Percentiles rank a stretch among this genome's conserved stretches.
phyloP scores from a whole-genome alignment of 2,113 vertebrate genomes.

The Pandion haliaetus region DNA sequence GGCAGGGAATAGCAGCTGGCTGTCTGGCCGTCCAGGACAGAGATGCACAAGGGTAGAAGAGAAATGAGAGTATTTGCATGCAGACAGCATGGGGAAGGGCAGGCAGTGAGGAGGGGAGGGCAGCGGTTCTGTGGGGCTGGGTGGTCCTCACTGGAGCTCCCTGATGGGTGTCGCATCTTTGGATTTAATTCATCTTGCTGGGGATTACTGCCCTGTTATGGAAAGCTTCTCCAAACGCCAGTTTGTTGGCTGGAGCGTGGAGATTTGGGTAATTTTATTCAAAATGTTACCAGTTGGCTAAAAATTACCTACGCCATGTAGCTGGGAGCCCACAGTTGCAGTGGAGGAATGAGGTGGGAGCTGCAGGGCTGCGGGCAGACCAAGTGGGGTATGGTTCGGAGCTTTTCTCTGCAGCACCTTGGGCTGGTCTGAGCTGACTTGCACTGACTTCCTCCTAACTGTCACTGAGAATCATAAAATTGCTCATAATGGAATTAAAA shows the following conservation, averaged over 20 bases:
- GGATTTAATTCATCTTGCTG: neutral
- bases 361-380: neutral
- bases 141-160: neutral
- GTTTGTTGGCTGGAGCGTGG: neutral
- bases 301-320: rapidly evolving
- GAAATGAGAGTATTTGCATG: neutral
- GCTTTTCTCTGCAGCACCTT: neutral
- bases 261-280: neutral
- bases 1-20: slow-evolving; percentile 51
- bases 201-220: neutral
- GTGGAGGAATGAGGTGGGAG: neutral
- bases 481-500: neutral
- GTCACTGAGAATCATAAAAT: neutral
- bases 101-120: neutral
- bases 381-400: neutral
- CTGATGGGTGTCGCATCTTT: neutral
- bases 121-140: neutral
- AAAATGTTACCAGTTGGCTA: neutral
- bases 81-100: neutral
- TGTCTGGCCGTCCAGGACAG: neutral
- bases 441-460: neutral
- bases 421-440: neutral
- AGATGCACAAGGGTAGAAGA: neutral
- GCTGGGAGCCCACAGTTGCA: neutral
- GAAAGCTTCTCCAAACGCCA: neutral